A percentile compares a stretch with the other conserved stretches of the same genome.
Conservation (phyloP, 2,888 invertebrate genomes). For the Lutraria lutraria region DNA sequence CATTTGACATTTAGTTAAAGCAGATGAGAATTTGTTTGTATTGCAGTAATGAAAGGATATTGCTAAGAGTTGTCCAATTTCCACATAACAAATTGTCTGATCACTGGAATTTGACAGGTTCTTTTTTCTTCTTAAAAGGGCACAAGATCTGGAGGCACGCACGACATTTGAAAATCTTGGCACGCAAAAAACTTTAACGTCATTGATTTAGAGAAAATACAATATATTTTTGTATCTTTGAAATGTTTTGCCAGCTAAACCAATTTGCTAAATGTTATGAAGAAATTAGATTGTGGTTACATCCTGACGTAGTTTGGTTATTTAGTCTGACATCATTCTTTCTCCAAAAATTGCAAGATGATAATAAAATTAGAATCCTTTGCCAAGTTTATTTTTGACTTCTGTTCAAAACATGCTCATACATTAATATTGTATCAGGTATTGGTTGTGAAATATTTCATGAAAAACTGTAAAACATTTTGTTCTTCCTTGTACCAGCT, state of each 20-base stretch:
- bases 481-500: neutral
- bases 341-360: neutral
- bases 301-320: slow-evolving; percentile 1
- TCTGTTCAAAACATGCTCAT: no score
- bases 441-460: neutral
- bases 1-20: slow-evolving; percentile 36
- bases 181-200: neutral
- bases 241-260: slow-evolving; percentile 17
- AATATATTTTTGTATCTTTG: neutral
- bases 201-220: neutral
- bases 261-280: slow-evolving; percentile 21
- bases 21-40: slow-evolving; percentile 32
- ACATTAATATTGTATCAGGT: neutral
- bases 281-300: neutral
- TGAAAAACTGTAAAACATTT: neutral
- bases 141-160: neutral
- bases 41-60: slow-evolving; percentile 38
- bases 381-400: neutral
- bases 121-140: neutral
- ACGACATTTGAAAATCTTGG: slow-evolving; percentile 13
- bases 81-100: slow-evolving; percentile 38
- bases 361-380: neutral
- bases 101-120: slow-evolving; percentile 31
- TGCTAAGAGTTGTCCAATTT: slow-evolving; percentile 28
- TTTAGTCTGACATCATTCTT: neutral